Conservation (phyloP, 1,140 invertebrate genomes). For the Pomacea maculata region DNA sequence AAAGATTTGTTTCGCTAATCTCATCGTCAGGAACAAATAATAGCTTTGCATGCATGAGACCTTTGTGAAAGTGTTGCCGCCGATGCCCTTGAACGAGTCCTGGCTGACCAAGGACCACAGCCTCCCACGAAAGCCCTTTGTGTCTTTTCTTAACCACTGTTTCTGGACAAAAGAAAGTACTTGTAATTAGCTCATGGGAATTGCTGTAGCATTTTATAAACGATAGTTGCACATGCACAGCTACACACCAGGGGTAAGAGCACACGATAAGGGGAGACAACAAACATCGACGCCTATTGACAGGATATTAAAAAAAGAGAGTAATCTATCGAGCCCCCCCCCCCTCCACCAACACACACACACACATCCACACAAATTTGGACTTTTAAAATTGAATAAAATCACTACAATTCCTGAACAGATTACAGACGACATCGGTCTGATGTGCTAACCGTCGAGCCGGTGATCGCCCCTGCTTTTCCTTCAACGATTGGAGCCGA, state of each 20-base stretch:
- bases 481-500: no score
- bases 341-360: background rate
- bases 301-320: no score
- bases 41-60: background rate
- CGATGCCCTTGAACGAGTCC: background rate
- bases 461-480: no score
- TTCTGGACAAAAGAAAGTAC: background rate
- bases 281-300: no score
- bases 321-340: no score
- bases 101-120: background rate
- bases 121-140: background rate
- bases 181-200: background rate
- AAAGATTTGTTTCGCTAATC: no score
- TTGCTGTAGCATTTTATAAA: background rate
- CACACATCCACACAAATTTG: background rate
- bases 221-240: no score
- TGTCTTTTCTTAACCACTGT: background rate
- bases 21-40: background rate
- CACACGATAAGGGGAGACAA: no score
- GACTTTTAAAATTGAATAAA: background rate
- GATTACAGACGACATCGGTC: background rate
- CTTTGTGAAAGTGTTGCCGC: background rate
- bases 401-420: no score
- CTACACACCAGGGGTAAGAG: no score
- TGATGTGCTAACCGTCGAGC: background rate